phyloP scores from a whole-genome alignment of 1,140 invertebrate genomes.

The Nasonia giraulti region DNA sequence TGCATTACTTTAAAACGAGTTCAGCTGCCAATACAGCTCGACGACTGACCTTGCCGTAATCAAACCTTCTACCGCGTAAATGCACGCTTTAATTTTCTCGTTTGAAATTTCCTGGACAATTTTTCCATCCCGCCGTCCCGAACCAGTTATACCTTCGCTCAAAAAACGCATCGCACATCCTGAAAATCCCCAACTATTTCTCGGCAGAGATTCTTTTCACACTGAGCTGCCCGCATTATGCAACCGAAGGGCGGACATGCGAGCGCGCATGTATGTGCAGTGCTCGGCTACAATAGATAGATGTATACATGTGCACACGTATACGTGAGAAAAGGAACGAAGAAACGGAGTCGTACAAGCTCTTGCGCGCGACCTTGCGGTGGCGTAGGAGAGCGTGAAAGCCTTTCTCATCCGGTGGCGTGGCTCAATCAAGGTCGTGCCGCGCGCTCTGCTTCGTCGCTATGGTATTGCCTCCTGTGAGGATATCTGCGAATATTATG shows the following conservation, averaged over 20 bases:
- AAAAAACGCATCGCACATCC: too few species aligned
- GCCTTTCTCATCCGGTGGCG: slow-evolving; percentile 32
- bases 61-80: not conserved
- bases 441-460: not conserved
- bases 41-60: not conserved
- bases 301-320: not conserved
- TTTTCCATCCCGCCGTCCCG: too few species aligned
- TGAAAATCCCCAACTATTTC: too few species aligned
- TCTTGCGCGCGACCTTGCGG: slow-evolving; percentile 16
- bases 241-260: not conserved
- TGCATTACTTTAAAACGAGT: not conserved
- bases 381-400: slow-evolving; percentile 36
- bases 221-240: not conserved
- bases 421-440: slow-evolving; percentile 22
- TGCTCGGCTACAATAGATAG: not conserved
- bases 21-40: not conserved
- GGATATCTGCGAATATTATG: too few species aligned
- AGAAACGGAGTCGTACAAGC: not conserved
- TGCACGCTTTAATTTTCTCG: too few species aligned
- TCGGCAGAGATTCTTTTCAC: too few species aligned
- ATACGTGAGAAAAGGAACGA: slow-evolving; percentile 38
- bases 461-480: too few species aligned
- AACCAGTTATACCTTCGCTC: too few species aligned
- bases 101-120: too few species aligned
- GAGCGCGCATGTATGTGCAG: not conserved